A percentile compares a stretch with the other conserved stretches of the same genome.
Evolutionary conservation across 1,140 invertebrate genomes (phyloP).

Genomic region (Drosophila nasuta): DNA sequence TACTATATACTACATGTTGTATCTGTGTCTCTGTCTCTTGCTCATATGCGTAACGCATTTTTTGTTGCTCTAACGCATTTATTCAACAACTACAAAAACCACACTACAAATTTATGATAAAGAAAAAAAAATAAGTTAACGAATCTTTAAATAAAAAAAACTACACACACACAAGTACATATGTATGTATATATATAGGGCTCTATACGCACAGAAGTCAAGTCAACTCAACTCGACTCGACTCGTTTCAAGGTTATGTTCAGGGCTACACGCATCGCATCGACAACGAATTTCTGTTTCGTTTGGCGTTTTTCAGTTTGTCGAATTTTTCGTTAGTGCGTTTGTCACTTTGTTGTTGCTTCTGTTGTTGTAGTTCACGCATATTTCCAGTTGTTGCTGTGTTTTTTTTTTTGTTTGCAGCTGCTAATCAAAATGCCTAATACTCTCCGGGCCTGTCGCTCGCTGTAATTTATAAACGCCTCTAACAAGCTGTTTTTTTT

Average conservation of each 20-base stretch:
- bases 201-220: conserved; percentile 17
- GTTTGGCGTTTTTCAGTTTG: conserved; percentile 34
- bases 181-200: not conserved
- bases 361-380: conserved; percentile 50
- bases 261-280: conserved; percentile 82
- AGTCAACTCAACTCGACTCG: conserved; percentile 47
- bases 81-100: conserved; percentile 53
- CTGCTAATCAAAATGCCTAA: conserved; percentile 80
- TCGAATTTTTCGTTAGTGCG: conserved; percentile 65
- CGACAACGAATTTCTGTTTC: conserved; percentile 72
- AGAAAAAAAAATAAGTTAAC: conserved; percentile 71
- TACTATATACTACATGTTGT: conserved; percentile 9
- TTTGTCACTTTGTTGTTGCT: conserved; percentile 67
- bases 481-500: conserved; percentile 50
- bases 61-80: conserved; percentile 37
- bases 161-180: conserved; percentile 21
- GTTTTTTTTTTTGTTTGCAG: conserved; percentile 45
- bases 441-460: conserved; percentile 61
- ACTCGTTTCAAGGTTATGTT: conserved; percentile 81
- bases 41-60: conserved; percentile 78
- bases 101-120: conserved; percentile 54
- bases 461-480: conserved; percentile 76
- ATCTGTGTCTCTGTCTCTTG: conserved; percentile 30
- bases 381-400: conserved; percentile 53
- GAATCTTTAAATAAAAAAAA: conserved; percentile 80